phyloP scores from a whole-genome alignment of 2,888 invertebrate genomes.

The Agriopis aurantiaria region DNA sequence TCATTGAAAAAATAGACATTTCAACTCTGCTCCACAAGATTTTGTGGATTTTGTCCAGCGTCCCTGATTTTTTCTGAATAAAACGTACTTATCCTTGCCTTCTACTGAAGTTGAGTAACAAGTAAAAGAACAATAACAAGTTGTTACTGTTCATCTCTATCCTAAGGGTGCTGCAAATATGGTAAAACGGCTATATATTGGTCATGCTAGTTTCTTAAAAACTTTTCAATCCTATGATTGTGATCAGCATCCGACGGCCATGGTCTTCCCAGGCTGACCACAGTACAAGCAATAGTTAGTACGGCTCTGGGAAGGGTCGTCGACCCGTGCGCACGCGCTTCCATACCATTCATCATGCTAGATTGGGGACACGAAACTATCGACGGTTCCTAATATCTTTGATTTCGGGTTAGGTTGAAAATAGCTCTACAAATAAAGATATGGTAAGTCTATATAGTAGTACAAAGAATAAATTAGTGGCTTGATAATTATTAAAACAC shows the following conservation, averaged over 20 bases:
- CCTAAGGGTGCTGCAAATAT: background rate
- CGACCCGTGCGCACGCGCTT: conserved; percentile 25
- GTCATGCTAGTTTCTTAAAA: background rate
- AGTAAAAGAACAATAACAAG: too few relatives aligned
- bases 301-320: conserved; percentile 8
- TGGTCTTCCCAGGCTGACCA: conserved; percentile 15
- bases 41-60: too few relatives aligned
- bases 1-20: too few relatives aligned
- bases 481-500: too few relatives aligned
- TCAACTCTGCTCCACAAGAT: too few relatives aligned
- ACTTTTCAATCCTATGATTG: conserved; percentile 9
- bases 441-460: too few relatives aligned
- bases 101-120: too few relatives aligned
- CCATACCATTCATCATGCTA: conserved; percentile 27
- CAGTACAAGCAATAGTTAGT: background rate
- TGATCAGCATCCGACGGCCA: conserved; percentile 12
- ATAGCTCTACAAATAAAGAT: background rate
- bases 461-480: too few relatives aligned
- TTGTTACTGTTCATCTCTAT: background rate
- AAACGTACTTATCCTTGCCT: too few relatives aligned
- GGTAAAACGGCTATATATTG: background rate
- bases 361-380: conserved; percentile 23
- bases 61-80: too few relatives aligned
- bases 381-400: conserved; percentile 14
- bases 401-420: conserved; percentile 1